Conservation (phyloP, 2,888 invertebrate genomes). For the Lasioglossum figueresi region DNA sequence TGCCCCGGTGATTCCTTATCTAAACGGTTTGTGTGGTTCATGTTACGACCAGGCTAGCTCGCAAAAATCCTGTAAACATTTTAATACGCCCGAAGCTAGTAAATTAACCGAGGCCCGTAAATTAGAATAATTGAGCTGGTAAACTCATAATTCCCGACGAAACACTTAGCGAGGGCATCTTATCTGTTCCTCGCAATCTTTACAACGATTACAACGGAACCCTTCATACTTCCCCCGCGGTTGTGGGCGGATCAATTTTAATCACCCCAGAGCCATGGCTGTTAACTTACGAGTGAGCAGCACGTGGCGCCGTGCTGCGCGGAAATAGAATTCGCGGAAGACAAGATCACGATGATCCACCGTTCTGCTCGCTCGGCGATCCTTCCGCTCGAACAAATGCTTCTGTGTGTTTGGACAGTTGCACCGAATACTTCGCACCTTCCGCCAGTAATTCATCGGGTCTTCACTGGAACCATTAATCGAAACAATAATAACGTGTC, state of each 20-base stretch:
- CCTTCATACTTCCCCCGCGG: conserved; percentile 51
- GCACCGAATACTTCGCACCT: conserved; percentile 30
- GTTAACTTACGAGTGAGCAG: conserved; percentile 50
- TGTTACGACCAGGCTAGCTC: neutral
- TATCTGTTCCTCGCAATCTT: conserved; percentile 56
- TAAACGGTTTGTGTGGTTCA: neutral
- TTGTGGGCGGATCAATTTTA: conserved; percentile 56
- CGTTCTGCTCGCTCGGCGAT: conserved; percentile 27
- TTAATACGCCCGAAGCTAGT: neutral
- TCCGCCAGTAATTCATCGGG: conserved; percentile 32
- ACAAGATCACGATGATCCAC: conserved; percentile 46
- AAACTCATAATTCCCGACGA: conserved; percentile 40
- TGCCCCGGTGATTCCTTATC: neutral
- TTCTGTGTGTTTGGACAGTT: conserved; percentile 52
- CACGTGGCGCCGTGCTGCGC: conserved; percentile 31
- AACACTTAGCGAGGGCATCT: conserved; percentile 40
- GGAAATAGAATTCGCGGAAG: conserved; percentile 65
- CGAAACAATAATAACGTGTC: conserved; percentile 8
- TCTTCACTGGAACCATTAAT: conserved; percentile 24
- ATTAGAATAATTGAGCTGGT: conserved; percentile 37
- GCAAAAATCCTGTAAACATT: neutral
- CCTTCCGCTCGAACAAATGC: conserved; percentile 28
- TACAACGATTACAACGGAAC: conserved; percentile 31
- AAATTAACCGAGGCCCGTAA: conserved; percentile 9
- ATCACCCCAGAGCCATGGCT: conserved; percentile 46